Evolutionary conservation across 2,113 vertebrate species (phyloP), one percentile per base, ranked within the genome.

Genomic region (Rhinolophus ferrumequinum): DNA sequence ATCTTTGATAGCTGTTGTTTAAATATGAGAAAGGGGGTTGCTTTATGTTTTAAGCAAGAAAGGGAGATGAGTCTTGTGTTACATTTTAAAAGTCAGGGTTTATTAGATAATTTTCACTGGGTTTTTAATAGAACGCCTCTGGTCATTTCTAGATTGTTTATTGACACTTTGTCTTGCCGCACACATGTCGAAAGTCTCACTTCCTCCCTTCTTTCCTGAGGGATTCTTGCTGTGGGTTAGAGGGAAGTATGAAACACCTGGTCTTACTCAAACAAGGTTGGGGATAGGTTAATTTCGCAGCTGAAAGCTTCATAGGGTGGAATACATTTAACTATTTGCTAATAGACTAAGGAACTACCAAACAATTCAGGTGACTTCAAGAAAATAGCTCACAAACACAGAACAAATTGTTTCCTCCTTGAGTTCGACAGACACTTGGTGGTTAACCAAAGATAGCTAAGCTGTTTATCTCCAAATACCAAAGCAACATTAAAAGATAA

Each of bases 1-100:
- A 98, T 96, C 98, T 98, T 94, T 87, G 96, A 93, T 96, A 98
- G 93, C 93, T 77, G 88, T 67, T 80, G 94, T 96, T 97, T 96
- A 95, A 98, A 95, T 66, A 83, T 1, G n/a, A 73, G 81, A 62
- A 60, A 52, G 79, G 96, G 95, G 21, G 54, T 80, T 7, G 60
- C 93, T 56, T 96, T 95, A 80, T 56, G 73, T 97, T 88, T 76
- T 83, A 96, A 97, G 87, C 52, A 8, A 88, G 93, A 90, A 87
- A 95, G 88, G 70, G 96, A 93, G 93, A 93, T 50, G 22, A 87
- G 50, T 66, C 60, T 93, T 96, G 60, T 30, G 83, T 91, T 96
- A 24, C 94, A 35, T 87, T 94, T 38, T 64, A 96, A 94, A 96
- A 64, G 58, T 92, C 94, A 93, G 79, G 86, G 19, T 94, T 97